phyloP scores from a whole-genome alignment of 1,140 invertebrate genomes.

The Teleogryllus occipitalis region DNA sequence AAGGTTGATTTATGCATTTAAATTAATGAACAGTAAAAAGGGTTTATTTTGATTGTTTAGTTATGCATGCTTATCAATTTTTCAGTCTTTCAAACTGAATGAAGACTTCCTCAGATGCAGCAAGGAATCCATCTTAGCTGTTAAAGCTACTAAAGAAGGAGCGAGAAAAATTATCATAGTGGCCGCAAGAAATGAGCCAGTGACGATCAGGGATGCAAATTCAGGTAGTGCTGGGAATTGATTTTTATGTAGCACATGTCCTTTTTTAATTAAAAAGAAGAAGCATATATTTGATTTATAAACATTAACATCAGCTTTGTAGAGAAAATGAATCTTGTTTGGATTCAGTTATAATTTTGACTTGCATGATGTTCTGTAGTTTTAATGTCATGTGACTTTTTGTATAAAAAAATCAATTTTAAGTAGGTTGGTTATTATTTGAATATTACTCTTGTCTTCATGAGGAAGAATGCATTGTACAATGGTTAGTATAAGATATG shows the following conservation, averaged over 20 bases:
- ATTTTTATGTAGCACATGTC: neutral
- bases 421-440: neutral
- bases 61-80: slow-evolving; percentile 20
- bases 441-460: neutral
- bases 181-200: slow-evolving; percentile 52
- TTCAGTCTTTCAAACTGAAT: slow-evolving; percentile 45
- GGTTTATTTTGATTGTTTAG: too few species aligned
- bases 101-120: slow-evolving; percentile 47
- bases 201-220: slow-evolving; percentile 54
- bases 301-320: too few species aligned
- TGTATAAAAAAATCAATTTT: neutral
- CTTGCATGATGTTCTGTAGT: too few species aligned
- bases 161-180: slow-evolving; percentile 54
- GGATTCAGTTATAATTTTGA: too few species aligned
- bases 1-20: too few species aligned
- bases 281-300: too few species aligned
- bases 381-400: neutral
- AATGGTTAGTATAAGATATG: too few species aligned
- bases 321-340: too few species aligned
- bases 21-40: too few species aligned
- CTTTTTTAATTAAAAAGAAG: too few species aligned
- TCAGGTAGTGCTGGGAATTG: slow-evolving; percentile 35
- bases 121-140: slow-evolving; percentile 51
- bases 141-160: slow-evolving; percentile 57
- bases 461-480: too few species aligned